A percentile compares a stretch with the other conserved stretches of the same genome.
These are phyloP conservation scores for Aurelia coerulea DNA, from an alignment of 30 jellyfish, hydroid and myxozoan genomes.

Conservation along the genomic window DNA sequence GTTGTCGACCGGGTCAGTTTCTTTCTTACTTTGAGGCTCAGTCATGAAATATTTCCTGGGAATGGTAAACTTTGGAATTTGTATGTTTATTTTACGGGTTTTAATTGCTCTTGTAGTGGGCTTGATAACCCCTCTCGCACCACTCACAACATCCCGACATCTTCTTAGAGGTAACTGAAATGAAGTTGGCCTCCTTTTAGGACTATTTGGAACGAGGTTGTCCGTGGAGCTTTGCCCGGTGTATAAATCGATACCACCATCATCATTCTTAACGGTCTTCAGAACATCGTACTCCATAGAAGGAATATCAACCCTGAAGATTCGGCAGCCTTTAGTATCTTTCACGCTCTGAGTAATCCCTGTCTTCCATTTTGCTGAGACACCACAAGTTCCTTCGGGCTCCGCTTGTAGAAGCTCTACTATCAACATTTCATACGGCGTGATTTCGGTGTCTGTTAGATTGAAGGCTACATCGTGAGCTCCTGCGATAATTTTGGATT, in stretches of 20 bases:
- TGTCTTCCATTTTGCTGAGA: conserved; percentile 73
- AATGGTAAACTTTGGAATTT: conserved; percentile 43
- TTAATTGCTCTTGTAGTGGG: conserved; percentile 35
- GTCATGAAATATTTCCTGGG: conserved; percentile 39
- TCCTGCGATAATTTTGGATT: conserved; percentile 59
- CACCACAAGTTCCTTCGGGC: conserved; percentile 87
- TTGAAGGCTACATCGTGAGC: conserved; percentile 57
- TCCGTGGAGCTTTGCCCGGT: conserved; percentile 82
- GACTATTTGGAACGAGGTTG: conserved; percentile 22
- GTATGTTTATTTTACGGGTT: conserved; percentile 48
- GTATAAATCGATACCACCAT: conserved; percentile 56
- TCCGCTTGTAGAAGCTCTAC: conserved; percentile 67
- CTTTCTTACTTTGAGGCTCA: neutral
- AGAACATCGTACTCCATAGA: conserved; percentile 73
- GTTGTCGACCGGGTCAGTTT: neutral
- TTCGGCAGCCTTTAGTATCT: conserved; percentile 76
- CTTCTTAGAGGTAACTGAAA: conserved; percentile 72
- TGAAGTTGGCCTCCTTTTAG: conserved; percentile 72
- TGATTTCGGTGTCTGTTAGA: conserved; percentile 61
- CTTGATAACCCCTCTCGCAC: conserved; percentile 4
- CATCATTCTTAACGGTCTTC: conserved; percentile 28
- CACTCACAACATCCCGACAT: conserved; percentile 64
- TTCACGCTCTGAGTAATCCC: conserved; percentile 87
- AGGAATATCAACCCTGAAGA: conserved; percentile 76
- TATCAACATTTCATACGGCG: conserved; percentile 74